Base-by-base conservation (phyloP, 2,888 invertebrate genomes). In the Heliconius sara region DNA sequence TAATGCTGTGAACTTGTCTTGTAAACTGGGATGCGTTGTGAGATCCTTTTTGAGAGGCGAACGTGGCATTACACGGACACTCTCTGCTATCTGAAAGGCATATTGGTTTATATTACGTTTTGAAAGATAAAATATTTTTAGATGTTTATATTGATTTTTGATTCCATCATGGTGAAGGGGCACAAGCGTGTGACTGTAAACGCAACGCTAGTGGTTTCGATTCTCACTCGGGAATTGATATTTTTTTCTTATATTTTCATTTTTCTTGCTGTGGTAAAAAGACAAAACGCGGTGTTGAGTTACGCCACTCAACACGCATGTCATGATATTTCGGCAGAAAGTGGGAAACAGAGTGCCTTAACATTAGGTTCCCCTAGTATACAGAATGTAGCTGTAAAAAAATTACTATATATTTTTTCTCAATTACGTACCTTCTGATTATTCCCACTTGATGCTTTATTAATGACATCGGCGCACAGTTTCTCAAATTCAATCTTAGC, bases 401-500 rank as follows among this genome's bases (percentile, higher is more conserved):
- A 12, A 30, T 4, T 65, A 7, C 6, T 34, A 30, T 30, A 30
- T 27, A n/a, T 66, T 19, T 16, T 30, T 30, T 22, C 16, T 16
- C 67, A 19, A 43, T 34, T 52, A 10, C n/a, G 10, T 79, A 96
- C 96, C 92, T 95, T 96, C 78, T 96, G 95, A 80, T 89, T 91
- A 84, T 92, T 95, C 90, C 93, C 91, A 88, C 91, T 90, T 85
- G 95, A 91, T 85, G 96, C 92, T 90, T 97, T 96, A 84, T 97
- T 97, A 85, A 97, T 96, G 82, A 97, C 97, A 87, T 98, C 97
- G 82, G 97, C 96, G 86, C 98, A 98, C 67, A 98, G 95, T 88
- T 98, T 97, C 90, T 98, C 98, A 88, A 98, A 98, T 90, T 98
- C 98, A 77, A 97, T 96, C 92, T 98, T 98, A 30, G 98, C 99